A percentile compares a stretch with the other conserved stretches of the same genome.
phyloP scores from a whole-genome alignment of 1,140 invertebrate species.

The Marisa cornuarietis region DNA sequence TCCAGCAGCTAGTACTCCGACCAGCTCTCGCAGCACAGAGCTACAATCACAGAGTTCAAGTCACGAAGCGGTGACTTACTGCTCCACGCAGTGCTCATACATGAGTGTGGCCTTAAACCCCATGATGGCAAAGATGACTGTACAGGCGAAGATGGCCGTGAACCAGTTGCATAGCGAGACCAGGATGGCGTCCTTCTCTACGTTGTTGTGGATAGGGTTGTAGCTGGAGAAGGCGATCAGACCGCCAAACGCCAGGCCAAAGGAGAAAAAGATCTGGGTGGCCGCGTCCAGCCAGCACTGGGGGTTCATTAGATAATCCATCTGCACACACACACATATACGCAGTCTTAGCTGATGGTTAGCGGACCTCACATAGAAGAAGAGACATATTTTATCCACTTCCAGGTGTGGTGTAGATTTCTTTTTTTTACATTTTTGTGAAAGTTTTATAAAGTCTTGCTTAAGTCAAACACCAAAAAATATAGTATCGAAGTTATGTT shows the following conservation, averaged over 20 bases:
- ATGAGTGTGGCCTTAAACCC: constrained; percentile 86
- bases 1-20: too few species aligned
- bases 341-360: not conserved
- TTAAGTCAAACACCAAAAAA: too few species aligned
- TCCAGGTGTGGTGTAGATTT: too few species aligned
- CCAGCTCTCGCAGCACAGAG: too few species aligned
- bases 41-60: too few species aligned
- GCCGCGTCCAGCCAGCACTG: constrained; percentile 83
- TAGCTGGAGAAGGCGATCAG: constrained; percentile 92
- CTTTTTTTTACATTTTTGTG: too few species aligned
- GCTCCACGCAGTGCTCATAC: constrained; percentile 50
- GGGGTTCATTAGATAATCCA: constrained; percentile 51
- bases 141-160: constrained; percentile 95
- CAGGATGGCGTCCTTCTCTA: constrained; percentile 80
- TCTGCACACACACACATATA: constrained; percentile 34
- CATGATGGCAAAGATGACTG: constrained; percentile 94
- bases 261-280: constrained; percentile 88
- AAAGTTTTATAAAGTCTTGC: too few species aligned
- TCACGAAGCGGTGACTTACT: constrained; percentile 36
- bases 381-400: too few species aligned
- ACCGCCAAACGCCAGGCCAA: constrained; percentile 88
- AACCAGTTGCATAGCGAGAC: constrained; percentile 94
- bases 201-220: constrained; percentile 77
- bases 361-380: too few species aligned
- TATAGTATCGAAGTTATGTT: too few species aligned